phyloP scores from a whole-genome alignment of 23 tunicate genomes.

The Diplosoma virens region DNA sequence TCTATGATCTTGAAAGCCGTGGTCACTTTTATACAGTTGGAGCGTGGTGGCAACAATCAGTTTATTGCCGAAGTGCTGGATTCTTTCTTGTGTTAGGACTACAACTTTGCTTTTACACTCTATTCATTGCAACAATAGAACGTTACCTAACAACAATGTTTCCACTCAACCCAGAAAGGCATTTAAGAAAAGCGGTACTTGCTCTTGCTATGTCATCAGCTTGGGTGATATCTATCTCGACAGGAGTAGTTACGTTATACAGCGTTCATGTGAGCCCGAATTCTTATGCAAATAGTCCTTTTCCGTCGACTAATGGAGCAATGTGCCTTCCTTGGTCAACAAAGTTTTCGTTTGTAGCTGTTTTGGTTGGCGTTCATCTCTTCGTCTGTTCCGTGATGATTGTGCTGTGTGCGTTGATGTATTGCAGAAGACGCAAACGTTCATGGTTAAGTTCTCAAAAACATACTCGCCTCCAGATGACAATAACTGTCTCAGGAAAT shows the following conservation, averaged over 20 bases:
- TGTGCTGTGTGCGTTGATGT: constrained; percentile 55
- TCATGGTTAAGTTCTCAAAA: constrained; percentile 64
- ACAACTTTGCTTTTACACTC: constrained; percentile 67
- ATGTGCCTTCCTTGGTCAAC: constrained; percentile 89
- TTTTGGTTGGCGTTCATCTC: constrained; percentile 46
- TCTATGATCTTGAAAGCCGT: constrained; percentile 48
- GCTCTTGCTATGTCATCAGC: constrained; percentile 40
- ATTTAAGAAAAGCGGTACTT: constrained; percentile 47
- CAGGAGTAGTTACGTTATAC: constrained; percentile 70
- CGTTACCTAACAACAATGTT: constrained; percentile 73
- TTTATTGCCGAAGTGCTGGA: constrained; percentile 59
- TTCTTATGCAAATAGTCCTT: background rate
- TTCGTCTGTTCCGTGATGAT: constrained; percentile 31
- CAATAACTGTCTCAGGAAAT: constrained; percentile 57
- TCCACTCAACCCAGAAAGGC: constrained; percentile 71
- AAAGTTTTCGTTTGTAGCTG: constrained; percentile 54
- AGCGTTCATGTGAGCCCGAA: constrained; percentile 17
- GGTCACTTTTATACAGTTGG: constrained; percentile 53
- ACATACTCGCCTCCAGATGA: constrained; percentile 57
- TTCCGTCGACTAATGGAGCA: constrained; percentile 70
- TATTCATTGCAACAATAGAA: constrained; percentile 69
- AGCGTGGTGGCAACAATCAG: constrained; percentile 90
- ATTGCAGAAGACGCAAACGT: constrained; percentile 53
- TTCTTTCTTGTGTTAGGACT: constrained; percentile 69
- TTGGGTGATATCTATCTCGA: constrained; percentile 60